These are phyloP conservation scores for Clarias platycephalus DNA, from an alignment of 2,797 vertebrate genomes.

Conservation along the genomic window DNA sequence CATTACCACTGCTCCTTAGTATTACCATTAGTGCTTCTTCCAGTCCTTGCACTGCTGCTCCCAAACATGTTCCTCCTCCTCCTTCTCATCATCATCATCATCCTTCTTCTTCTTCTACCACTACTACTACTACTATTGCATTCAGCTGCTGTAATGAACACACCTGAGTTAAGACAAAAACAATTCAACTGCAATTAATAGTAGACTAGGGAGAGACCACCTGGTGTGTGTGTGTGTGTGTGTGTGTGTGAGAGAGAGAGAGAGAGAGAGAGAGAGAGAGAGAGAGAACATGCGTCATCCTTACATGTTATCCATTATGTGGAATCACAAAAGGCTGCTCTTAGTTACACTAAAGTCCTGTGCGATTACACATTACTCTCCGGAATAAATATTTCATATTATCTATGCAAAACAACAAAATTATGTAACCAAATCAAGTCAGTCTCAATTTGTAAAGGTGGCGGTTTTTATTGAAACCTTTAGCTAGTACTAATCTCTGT, in stretches of 20 bases:
- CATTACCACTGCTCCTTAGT: too few species aligned
- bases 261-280: background rate
- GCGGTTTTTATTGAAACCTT: background rate
- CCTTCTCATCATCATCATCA: background rate
- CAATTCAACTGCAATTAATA: constrained; percentile 11
- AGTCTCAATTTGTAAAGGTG: background rate
- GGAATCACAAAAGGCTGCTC: background rate
- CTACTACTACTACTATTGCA: background rate
- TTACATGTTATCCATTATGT: constrained; percentile 16
- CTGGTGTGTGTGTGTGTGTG: background rate
- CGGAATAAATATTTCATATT: background rate
- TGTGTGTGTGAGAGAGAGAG: background rate
- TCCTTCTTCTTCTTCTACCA: background rate
- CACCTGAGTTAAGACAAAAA: background rate
- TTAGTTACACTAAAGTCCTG: background rate
- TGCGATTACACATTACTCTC: background rate
- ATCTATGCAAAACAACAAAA: too few species aligned
- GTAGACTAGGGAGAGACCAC: background rate
- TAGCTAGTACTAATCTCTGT: background rate
- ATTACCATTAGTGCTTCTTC: too few species aligned
- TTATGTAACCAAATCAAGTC: background rate
- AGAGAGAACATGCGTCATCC: background rate
- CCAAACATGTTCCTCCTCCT: too few species aligned
- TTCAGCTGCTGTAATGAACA: background rate
- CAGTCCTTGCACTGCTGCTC: background rate